Percentiles rank a stretch among this genome's conserved stretches.
These are phyloP conservation scores for Sebastes itinus DNA, from an alignment of 2,797 vertebrate genomes.

Conservation along the genomic window DNA sequence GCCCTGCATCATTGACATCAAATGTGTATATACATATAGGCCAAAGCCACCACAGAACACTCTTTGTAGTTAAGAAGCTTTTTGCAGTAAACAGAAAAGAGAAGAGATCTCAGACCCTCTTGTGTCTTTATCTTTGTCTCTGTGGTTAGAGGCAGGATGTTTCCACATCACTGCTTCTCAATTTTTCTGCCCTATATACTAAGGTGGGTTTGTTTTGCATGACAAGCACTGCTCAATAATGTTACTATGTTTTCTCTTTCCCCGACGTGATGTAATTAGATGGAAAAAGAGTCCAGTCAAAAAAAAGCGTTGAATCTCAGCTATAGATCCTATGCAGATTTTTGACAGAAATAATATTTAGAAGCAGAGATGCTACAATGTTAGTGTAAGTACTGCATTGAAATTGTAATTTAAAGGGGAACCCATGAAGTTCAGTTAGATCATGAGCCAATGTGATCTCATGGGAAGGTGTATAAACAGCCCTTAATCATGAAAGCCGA, in stretches of 20 bases:
- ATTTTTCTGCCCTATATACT: background rate
- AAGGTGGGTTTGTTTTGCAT: background rate
- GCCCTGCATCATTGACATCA: background rate
- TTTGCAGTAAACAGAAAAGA: background rate
- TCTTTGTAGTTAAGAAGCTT: background rate
- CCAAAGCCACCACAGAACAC: background rate
- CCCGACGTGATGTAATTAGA: background rate
- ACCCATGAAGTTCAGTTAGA: too few species aligned
- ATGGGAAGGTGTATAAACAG: too few species aligned
- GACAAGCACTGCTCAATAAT: background rate
- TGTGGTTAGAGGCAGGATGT: conserved; percentile 1
- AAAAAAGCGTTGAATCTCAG: background rate
- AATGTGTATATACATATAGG: too few species aligned
- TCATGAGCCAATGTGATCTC: too few species aligned
- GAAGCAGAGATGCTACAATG: background rate
- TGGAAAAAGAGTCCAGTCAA: background rate
- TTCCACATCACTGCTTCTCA: background rate
- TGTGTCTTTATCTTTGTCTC: background rate
- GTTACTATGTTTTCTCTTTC: background rate
- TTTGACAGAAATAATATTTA: background rate
- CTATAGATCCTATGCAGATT: background rate
- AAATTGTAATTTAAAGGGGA: too few species aligned
- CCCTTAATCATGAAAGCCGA: background rate
- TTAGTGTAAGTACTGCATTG: background rate
- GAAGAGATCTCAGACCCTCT: background rate